Evolutionary conservation across 2,888 invertebrate genomes (phyloP).

Genomic region (Lasioglossum lativentre): DNA sequence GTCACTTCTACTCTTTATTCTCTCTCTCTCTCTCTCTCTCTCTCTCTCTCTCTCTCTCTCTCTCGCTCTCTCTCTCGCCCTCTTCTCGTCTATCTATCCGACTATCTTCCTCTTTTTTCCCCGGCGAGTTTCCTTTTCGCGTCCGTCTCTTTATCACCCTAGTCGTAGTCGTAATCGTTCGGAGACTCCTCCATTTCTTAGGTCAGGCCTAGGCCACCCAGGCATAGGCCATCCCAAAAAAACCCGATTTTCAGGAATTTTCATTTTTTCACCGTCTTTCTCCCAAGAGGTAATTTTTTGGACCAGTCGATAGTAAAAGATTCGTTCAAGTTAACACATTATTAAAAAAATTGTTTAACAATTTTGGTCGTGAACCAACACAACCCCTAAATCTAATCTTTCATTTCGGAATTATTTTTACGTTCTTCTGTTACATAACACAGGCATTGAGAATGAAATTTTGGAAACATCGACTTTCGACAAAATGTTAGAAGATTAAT

Average conservation of each 20-base stretch:
- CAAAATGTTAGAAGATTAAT: too few species aligned
- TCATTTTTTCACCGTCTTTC: too few species aligned
- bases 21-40: constrained; percentile 27
- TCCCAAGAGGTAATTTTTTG: too few species aligned
- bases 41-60: neutral
- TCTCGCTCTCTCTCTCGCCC: constrained; percentile 12
- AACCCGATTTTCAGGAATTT: neutral
- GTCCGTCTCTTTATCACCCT: constrained; percentile 40
- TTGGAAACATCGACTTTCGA: too few species aligned
- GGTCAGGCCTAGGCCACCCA: constrained; percentile 22
- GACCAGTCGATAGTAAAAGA: too few species aligned
- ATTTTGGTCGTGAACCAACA: too few species aligned
- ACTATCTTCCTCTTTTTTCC: constrained; percentile 23
- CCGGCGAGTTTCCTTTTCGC: constrained; percentile 26
- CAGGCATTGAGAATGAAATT: too few species aligned
- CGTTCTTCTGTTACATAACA: too few species aligned
- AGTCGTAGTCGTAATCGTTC: constrained; percentile 51
- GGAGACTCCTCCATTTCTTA: constrained; percentile 66
- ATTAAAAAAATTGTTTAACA: too few species aligned
- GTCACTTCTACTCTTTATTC: constrained; percentile 59
- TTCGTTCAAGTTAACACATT: too few species aligned
- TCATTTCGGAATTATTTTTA: too few species aligned
- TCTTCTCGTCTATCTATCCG: neutral
- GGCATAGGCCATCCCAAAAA: neutral
- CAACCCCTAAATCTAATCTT: too few species aligned